Percentiles rank a stretch among this genome's conserved stretches.
Evolutionary conservation across 1,140 invertebrate species (phyloP).

Genomic region (Platyura marginata): DNA sequence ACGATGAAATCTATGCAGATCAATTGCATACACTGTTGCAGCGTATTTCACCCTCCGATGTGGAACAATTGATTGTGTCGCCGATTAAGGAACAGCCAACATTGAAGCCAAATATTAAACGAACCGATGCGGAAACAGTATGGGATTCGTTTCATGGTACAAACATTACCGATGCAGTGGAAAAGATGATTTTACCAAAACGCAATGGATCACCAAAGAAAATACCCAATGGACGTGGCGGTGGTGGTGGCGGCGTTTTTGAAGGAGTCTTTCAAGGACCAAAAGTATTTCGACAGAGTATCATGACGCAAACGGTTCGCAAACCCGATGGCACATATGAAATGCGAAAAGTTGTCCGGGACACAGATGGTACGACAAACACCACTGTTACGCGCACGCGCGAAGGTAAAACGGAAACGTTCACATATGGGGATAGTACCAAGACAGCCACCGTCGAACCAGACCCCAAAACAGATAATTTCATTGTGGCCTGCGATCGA

Average conservation of each 20-base stretch:
- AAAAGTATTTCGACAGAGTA: constrained; percentile 23
- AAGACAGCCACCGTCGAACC: background rate
- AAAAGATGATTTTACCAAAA: background rate
- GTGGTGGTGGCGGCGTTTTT: constrained; percentile 16
- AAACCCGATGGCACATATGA: constrained; percentile 22
- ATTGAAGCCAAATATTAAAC: constrained; percentile 6
- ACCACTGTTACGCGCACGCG: constrained; percentile 20
- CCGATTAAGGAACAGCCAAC: constrained; percentile 6
- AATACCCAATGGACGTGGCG: constrained; percentile 9
- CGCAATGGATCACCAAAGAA: constrained; percentile 1
- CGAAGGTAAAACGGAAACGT: constrained; percentile 13
- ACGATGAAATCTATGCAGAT: constrained; percentile 22
- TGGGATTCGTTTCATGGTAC: constrained; percentile 22
- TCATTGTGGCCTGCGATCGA: constrained; percentile 8
- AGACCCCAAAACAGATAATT: background rate
- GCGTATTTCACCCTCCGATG: constrained; percentile 11
- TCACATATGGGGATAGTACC: constrained; percentile 4
- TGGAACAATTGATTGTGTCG: constrained; percentile 14
- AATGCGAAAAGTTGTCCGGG: constrained; percentile 18
- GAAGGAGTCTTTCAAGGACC: constrained; percentile 17
- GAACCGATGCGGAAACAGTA: constrained; percentile 19
- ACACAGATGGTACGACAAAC: constrained; percentile 16
- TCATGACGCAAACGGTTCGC: constrained; percentile 21
- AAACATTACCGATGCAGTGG: constrained; percentile 9
- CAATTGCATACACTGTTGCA: constrained; percentile 20